Conservation (phyloP, 2,888 invertebrate species). For the Coelopa pilipes region DNA sequence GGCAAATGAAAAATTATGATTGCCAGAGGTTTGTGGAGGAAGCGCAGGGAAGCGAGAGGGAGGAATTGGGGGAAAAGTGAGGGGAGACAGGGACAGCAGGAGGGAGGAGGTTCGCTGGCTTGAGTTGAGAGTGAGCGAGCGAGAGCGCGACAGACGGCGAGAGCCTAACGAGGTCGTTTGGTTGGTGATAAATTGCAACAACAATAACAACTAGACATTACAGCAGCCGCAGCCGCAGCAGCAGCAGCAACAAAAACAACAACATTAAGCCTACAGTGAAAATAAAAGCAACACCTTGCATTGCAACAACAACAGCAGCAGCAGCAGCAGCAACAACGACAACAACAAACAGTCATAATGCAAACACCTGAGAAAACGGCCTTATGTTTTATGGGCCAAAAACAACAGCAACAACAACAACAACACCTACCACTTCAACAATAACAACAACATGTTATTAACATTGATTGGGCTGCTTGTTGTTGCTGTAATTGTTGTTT, state of each 20-base stretch:
- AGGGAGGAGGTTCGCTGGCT: no score
- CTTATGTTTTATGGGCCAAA: background rate
- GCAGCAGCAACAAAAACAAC: background rate
- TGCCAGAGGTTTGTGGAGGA: background rate
- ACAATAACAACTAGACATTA: conserved; percentile 6
- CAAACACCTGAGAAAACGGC: no score
- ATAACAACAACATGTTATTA: no score
- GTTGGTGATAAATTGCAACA: conserved; percentile 6
- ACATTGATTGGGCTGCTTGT: background rate
- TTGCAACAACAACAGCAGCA: background rate
- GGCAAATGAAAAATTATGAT: conserved; percentile 21
- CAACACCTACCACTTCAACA: no score
- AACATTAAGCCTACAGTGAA: background rate
- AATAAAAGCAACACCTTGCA: background rate
- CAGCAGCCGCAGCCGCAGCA: background rate
- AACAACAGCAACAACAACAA: no score
- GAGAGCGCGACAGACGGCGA: background rate
- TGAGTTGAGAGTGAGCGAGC: no score
- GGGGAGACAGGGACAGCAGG: no score
- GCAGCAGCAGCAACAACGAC: background rate
- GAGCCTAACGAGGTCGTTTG: conserved; percentile 21
- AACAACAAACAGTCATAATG: background rate
- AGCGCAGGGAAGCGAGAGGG: no score
- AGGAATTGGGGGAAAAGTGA: no score
- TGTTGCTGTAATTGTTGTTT: conserved; percentile 10